Conservation (phyloP, 2,113 vertebrate genomes). For the Lonchura striata region DNA sequence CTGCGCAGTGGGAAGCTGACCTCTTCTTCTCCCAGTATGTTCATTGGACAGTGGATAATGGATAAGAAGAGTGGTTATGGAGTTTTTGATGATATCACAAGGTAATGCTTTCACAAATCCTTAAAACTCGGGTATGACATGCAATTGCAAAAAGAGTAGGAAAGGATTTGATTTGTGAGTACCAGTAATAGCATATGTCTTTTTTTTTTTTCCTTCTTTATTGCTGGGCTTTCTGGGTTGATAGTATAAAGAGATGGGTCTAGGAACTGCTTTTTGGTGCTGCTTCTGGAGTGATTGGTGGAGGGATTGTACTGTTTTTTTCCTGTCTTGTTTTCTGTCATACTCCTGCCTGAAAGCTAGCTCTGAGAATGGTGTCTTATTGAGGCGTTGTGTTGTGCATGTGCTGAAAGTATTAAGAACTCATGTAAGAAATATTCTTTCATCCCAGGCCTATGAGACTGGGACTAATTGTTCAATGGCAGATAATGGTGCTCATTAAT, state of each 20-base stretch:
- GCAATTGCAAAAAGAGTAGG: neutral
- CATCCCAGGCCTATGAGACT: neutral
- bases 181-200: neutral
- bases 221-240: neutral
- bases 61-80: conserved; percentile 97
- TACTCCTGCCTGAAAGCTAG: neutral
- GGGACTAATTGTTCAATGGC: neutral
- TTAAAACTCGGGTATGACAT: neutral
- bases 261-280: neutral
- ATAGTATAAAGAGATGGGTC: neutral
- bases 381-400: neutral
- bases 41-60: conserved; percentile 94
- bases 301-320: neutral
- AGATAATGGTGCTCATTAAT: neutral
- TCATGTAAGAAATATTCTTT: neutral
- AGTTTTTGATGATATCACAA: conserved; percentile 96
- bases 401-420: neutral
- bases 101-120: conserved; percentile 69
- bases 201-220: neutral
- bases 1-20: conserved; percentile 92
- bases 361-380: neutral
- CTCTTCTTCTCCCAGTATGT: conserved; percentile 93
- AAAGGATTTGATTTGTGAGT: neutral
- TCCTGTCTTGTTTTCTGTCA: neutral
- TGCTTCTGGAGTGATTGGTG: neutral